Conservation (phyloP, 2,113 vertebrate species). For the Danio rerio region GRCz12tu NC_133186.1:24032501-24033000, state of each 20-base stretch:
- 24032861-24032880: constrained; percentile 83
- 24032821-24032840: constrained; percentile 62
- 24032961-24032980: constrained; percentile 87
- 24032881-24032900: constrained; percentile 80
- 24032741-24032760: constrained; percentile 14
- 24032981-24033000: constrained; percentile 83
- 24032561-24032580: constrained; percentile 18
- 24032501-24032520: constrained; percentile 32
- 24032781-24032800: constrained; percentile 40
- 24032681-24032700: constrained; percentile 32
- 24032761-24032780: constrained; percentile 48
- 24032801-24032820: constrained; percentile 27
- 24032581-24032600: constrained; percentile 20
- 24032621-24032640: constrained; percentile 13
- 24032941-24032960: constrained; percentile 61
- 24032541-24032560: constrained; percentile 30
- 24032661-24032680: constrained; percentile 45
- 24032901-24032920: constrained; percentile 79
- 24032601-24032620: constrained; percentile 9
- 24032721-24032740: constrained; percentile 17
- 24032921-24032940: constrained; percentile 57
- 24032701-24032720: constrained; percentile 36
- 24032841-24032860: constrained; percentile 79
- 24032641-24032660: constrained; percentile 30
- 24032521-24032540: neutral